A percentile compares a stretch with the other conserved stretches of the same genome.
Evolutionary conservation across 2,113 vertebrate genomes (phyloP).

Genomic region (Cettia cetti): DNA sequence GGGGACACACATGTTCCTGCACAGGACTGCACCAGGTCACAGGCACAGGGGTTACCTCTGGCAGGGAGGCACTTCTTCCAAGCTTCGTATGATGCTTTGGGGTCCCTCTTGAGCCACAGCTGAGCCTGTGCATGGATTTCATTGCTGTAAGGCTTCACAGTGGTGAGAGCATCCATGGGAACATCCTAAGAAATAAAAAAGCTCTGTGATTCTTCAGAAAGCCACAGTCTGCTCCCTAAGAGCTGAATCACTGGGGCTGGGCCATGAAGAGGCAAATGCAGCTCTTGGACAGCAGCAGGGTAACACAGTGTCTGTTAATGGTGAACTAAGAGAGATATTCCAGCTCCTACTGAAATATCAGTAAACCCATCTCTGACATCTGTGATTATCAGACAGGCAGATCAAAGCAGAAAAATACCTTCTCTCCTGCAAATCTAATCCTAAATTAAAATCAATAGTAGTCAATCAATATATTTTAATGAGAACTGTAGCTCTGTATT

Average conservation of each 20-base stretch:
- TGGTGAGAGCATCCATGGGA: constrained; percentile 90
- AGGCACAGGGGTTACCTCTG: constrained; percentile 76
- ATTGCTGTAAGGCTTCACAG: constrained; percentile 95
- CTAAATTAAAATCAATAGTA: background rate
- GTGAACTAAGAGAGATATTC: background rate
- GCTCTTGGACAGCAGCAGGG: background rate
- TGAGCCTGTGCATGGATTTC: constrained; percentile 98
- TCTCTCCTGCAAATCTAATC: background rate
- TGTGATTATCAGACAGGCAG: background rate
- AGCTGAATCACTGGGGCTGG: background rate
- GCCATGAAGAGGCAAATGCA: background rate
- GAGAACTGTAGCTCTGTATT: background rate
- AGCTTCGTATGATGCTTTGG: constrained; percentile 93
- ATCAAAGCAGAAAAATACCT: background rate
- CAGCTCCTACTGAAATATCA: background rate
- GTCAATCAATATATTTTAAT: background rate
- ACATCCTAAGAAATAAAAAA: constrained; percentile 77
- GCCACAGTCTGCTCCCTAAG: background rate
- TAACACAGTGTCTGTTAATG: background rate
- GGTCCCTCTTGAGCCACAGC: constrained; percentile 97
- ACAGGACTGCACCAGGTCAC: background rate
- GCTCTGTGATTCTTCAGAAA: background rate
- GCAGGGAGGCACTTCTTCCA: constrained; percentile 98
- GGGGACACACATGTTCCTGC: background rate
- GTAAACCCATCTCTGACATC: background rate